Conservation (phyloP, 2,888 invertebrate species). For the Allolobophora icterica region DNA sequence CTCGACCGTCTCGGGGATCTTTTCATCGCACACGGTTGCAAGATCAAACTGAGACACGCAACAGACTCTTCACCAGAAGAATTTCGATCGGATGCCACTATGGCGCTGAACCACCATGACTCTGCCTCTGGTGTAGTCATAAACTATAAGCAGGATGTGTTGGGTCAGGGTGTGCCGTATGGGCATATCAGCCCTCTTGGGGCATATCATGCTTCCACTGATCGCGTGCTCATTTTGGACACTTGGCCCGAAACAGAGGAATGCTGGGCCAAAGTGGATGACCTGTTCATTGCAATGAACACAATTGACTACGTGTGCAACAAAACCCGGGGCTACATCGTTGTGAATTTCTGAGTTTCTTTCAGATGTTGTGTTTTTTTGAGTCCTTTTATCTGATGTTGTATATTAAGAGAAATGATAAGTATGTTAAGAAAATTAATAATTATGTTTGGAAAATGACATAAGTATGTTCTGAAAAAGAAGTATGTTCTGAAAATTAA, state of each 20-base stretch:
- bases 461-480: too few relatives aligned
- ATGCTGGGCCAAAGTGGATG: slow-evolving; percentile 43
- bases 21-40: slow-evolving; percentile 31
- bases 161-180: slow-evolving; percentile 39
- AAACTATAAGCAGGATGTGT: slow-evolving; percentile 43
- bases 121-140: slow-evolving; percentile 37
- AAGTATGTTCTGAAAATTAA: too few relatives aligned
- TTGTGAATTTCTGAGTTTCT: slow-evolving; percentile 19
- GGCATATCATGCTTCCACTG: slow-evolving; percentile 41
- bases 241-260: slow-evolving; percentile 43
- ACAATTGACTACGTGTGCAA: slow-evolving; percentile 31
- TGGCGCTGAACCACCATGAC: slow-evolving; percentile 13
- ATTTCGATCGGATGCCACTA: slow-evolving; percentile 35
- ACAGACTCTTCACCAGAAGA: slow-evolving; percentile 30
- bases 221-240: slow-evolving; percentile 44
- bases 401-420: too few relatives aligned
- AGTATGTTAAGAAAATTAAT: too few relatives aligned
- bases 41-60: slow-evolving; percentile 24
- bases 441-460: too few relatives aligned
- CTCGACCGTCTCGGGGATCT: slow-evolving; percentile 36
- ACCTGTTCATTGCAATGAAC: slow-evolving; percentile 44
- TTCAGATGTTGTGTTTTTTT: neutral
- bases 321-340: slow-evolving; percentile 39
- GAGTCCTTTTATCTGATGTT: neutral
- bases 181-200: slow-evolving; percentile 47